Evolutionary conservation across 2,113 vertebrate species (phyloP), one percentile per base, ranked within the genome.

Genomic region (Chaetodon auriga): DNA sequence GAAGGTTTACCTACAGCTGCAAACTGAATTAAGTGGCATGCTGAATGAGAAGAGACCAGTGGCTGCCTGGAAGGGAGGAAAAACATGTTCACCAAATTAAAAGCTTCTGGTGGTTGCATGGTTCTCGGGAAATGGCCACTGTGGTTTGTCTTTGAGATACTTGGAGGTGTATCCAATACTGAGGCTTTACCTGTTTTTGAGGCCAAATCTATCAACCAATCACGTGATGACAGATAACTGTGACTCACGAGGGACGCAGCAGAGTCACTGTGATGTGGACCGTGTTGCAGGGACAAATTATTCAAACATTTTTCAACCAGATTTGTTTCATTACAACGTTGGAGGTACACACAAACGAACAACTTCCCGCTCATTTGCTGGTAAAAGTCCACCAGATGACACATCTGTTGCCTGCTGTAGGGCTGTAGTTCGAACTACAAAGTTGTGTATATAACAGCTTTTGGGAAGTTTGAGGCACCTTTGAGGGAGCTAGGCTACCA

Each of bases 1-100:
- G 66, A 82, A 65, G 55, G 75, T 66, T 79, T 11, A 62, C 70
- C 55, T 57, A 21, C 81, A 65, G 73, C 78, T 82, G 62, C 48
- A 77, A 48, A 87, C 45, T 75, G 36, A 82, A 84, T 78, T 76
- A 61, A 77, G 70, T 76, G 48, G 5, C 10, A 3, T 5, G 19
- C 36, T 38, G 46, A 73, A 62, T 4, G 63, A 69, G 51, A 69
- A 18, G 16, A 58, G 57, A 53, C 2, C 45, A 13, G 48, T 1
- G 13, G 76, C 66, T 8, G 49, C 21, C 73, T 25, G 72, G 60
- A 57, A 57, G 62, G 30, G 0, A 7, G 57, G 18, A 45, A 36
- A 57, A 48, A 68, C 53, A 62, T 18, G n/a, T 48, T 74, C 38
- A 13, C 45, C 41, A 30, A 43, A 70, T 36, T 23, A 23, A 75